phyloP scores from a whole-genome alignment of 2,797 vertebrate genomes.

The Choloepus didactylus region DNA sequence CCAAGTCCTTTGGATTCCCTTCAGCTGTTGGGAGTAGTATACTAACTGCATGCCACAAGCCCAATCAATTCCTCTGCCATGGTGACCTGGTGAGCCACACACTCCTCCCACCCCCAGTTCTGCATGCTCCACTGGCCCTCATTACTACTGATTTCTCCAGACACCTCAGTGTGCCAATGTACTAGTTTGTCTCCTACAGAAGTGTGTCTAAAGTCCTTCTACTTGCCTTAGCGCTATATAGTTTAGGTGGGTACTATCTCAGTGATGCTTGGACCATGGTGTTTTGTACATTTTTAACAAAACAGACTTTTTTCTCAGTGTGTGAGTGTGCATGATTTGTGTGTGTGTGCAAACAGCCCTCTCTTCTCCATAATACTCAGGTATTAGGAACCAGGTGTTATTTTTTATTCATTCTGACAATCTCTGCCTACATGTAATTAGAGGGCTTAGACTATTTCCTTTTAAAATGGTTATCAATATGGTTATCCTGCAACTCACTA shows the following conservation, averaged over 20 bases:
- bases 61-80: neutral
- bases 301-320: constrained; percentile 15
- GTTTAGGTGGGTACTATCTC: neutral
- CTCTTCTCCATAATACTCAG: neutral
- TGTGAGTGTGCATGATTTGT: neutral
- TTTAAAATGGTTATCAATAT: constrained; percentile 33
- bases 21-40: constrained; percentile 15
- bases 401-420: neutral
- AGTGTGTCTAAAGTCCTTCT: neutral
- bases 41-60: neutral
- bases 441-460: neutral
- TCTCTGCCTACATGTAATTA: neutral
- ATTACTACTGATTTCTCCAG: neutral
- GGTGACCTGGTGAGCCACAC: neutral
- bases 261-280: neutral
- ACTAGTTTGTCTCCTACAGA: neutral
- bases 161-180: neutral
- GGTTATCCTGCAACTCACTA: neutral
- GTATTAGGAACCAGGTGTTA: neutral
- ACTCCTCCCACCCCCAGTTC: neutral
- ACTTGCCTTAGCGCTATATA: constrained; percentile 12
- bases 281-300: neutral
- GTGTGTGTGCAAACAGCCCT: neutral
- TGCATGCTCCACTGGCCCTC: neutral
- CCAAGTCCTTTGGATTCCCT: neutral